Evolutionary conservation across 2,888 invertebrate genomes (phyloP).

Genomic region (Strigamia crassipes): DNA sequence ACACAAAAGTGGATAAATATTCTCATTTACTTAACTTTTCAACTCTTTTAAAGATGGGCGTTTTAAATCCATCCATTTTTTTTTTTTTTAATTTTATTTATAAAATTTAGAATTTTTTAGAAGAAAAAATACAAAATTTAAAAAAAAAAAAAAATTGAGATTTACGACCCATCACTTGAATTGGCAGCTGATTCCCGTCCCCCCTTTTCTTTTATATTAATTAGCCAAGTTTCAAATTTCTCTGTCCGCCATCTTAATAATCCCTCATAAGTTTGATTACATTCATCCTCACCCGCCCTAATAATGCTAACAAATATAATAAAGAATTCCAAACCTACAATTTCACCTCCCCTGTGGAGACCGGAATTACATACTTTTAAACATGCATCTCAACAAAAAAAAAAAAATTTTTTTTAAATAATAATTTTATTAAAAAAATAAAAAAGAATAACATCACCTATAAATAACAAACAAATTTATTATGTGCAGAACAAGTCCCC

Average conservation of each 20-base stretch:
- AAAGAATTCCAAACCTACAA: background rate
- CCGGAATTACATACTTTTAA: background rate
- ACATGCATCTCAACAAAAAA: background rate
- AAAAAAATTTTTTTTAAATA: background rate
- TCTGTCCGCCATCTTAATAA: background rate
- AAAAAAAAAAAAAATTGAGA: background rate
- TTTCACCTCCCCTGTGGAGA: background rate
- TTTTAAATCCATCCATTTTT: background rate
- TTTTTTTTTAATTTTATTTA: too few species aligned
- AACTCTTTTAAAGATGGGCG: background rate
- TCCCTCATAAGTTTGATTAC: background rate
- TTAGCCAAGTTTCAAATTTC: background rate
- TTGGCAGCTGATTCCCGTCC: background rate
- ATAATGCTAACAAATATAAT: background rate
- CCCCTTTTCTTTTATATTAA: background rate
- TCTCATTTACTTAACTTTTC: background rate
- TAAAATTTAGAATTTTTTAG: too few species aligned
- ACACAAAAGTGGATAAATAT: background rate
- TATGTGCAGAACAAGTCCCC: background rate
- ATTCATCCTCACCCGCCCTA: background rate
- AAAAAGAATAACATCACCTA: background rate
- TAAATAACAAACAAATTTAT: background rate
- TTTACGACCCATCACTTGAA: background rate
- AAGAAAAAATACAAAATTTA: background rate
- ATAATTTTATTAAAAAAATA: background rate